phyloP scores from a whole-genome alignment of 2,888 invertebrate genomes.

The Sphaerophoria taeniata region DNA sequence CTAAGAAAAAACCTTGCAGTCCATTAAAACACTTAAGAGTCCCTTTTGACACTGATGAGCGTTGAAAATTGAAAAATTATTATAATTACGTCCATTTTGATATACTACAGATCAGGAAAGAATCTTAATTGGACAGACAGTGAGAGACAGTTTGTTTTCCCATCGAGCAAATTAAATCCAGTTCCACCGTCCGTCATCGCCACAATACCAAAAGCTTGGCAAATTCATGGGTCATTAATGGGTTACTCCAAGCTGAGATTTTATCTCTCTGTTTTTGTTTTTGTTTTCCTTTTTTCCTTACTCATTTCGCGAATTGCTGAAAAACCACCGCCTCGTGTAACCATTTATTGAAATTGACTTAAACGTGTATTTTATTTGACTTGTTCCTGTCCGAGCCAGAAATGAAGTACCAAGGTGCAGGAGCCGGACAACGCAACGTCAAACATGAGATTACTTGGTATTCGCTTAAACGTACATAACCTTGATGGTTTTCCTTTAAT shows the following conservation, averaged over 20 bases:
- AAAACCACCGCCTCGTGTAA: slow-evolving; percentile 7
- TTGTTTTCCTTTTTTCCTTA: background rate
- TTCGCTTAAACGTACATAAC: background rate
- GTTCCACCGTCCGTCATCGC: background rate
- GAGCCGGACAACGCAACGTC: background rate
- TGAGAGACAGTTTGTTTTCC: too few relatives aligned
- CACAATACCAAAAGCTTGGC: background rate
- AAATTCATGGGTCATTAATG: background rate
- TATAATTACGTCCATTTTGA: slow-evolving; percentile 17
- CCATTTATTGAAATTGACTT: slow-evolving; percentile 13
- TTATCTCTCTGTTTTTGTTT: background rate
- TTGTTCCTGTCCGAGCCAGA: slow-evolving; percentile 2
- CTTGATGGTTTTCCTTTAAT: slow-evolving; percentile 30
- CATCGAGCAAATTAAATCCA: background rate
- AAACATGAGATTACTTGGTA: background rate
- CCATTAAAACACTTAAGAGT: background rate
- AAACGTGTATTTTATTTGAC: slow-evolving; percentile 16
- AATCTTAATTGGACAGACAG: slow-evolving; percentile 21
- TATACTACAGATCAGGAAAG: slow-evolving; percentile 3
- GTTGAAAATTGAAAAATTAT: background rate
- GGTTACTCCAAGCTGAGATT: slow-evolving; percentile 18
- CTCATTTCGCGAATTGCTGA: slow-evolving; percentile 1
- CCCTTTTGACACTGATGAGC: background rate
- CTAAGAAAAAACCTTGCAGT: too few relatives aligned
- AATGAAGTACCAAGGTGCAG: slow-evolving; percentile 7